Evolutionary conservation across 2,888 invertebrate species (phyloP), one percentile per base, ranked within the genome.

Genomic region (Acrobasis repandana): DNA sequence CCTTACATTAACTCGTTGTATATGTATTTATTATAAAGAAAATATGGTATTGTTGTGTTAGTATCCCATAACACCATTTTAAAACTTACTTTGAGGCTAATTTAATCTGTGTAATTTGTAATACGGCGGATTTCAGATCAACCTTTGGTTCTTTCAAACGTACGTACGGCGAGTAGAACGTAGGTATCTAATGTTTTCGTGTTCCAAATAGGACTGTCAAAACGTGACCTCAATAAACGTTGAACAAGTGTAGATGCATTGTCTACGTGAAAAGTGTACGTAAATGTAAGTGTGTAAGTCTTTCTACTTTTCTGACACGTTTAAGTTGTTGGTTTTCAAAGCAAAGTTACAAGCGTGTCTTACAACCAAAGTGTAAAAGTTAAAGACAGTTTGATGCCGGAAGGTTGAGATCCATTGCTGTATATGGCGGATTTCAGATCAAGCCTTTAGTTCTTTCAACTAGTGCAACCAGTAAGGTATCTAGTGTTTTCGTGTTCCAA

Each of bases 131-230:
- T 11, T 14, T 33, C 51, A n/a, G 28, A 51, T 51, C n/a, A 20
- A n/a, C 51, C 33, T 33, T 33, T 33, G 33, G 20, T 50, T 28
- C 18, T 51, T 33, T 51, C 33, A 33, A 51, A 6, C 33, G 9
- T 20, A 20, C 20, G 10, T 20, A 20, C 20, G 20, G 4, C 4
- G 20, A 20, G 20, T 20, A 20, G 20, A 4, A n/a, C n/a, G n/a
- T n/a, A n/a, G n/a, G n/a, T n/a, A n/a, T n/a, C n/a, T 51, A 51
- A 33, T 51, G 28, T 51, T 33, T 20, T 50, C n/a, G 51, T 33
- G 33, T 33, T 33, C 20, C 11, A 14, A 51, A 51, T 51, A 51
- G n/a, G 51, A 33, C 33, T 51, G 51, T 51, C n/a, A 51, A 49
- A 18, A 49, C 20, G 11, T 11, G 18, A 49, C 49, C 20, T 18